These are phyloP conservation scores for Dicyrtoma fusca DNA, from an alignment of 2,888 invertebrate species.

Conservation along the genomic window DNA sequence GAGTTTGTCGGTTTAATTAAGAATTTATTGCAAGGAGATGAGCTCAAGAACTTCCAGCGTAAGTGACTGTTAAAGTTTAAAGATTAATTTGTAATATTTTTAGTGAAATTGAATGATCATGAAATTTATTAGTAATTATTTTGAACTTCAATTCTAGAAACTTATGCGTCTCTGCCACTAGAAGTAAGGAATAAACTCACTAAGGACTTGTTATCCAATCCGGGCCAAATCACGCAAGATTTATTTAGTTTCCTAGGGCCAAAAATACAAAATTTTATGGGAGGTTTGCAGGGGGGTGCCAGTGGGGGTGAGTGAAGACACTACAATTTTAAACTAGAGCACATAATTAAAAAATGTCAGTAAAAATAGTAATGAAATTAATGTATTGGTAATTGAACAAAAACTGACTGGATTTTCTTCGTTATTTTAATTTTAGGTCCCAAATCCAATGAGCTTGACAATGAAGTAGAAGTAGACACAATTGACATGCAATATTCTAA, in stretches of 20 bases:
- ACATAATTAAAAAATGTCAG: no score
- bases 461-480: constrained; percentile 47
- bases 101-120: no score
- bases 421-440: no score
- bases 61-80: constrained; percentile 27
- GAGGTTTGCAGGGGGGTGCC: not conserved
- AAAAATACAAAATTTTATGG: constrained; percentile 47
- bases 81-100: not conserved
- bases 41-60: constrained; percentile 54
- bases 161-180: constrained; percentile 52
- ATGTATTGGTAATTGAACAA: no score
- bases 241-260: constrained; percentile 50
- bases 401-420: no score
- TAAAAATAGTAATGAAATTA: no score
- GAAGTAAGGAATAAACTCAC: constrained; percentile 52
- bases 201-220: constrained; percentile 51
- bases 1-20: constrained; percentile 52
- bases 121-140: no score
- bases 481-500: constrained; percentile 48
- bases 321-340: no score
- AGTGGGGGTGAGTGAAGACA: no score
- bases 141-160: constrained; percentile 43
- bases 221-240: constrained; percentile 48
- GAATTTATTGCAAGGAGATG: constrained; percentile 54
- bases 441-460: no score